Base-by-base conservation (phyloP, 2,797 vertebrate species). In the Schizopygopsis pylzovi region DNA sequence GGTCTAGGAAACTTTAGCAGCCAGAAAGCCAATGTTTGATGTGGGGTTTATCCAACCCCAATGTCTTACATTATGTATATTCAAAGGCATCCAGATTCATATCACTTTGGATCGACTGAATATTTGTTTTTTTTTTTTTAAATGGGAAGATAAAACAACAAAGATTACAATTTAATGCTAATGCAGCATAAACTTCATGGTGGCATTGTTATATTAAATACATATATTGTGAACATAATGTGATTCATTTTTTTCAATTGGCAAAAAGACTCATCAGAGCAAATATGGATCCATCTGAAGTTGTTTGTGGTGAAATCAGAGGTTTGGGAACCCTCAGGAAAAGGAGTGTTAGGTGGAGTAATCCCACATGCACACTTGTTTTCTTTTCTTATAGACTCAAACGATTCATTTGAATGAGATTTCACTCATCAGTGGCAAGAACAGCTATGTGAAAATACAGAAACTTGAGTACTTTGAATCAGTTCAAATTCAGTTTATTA, bases 161-260 rank as follows among this genome's bases (percentile, higher is more conserved):
- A 37, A 67, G 28, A 67, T 33, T 33, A 33, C 33, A 33, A 33
- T 33, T 65, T 65, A 39, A 39, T 76, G 43, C 8, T 28, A 84
- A 84, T 4, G 10, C n/a, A 80, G 25, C 54, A 37, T 52, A 70
- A 49, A 70, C n/a, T n/a, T 63, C 16, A 72, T 11, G 82, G 89
- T 89, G 45, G 79, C 85, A 87, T 86, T 81, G 81, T 59, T 80
- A 88, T 88, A 54, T 79, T 86, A 73, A 87, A 82, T 83, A 43
- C 10, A 8, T 63, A 22, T 72, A 18, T 59, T 82, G 16, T 33
- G 16, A 59, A 45, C 10, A 15, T 45, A 45, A 72, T 22, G 25
- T 3, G 10, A 28, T 54, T 20, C 2, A 18, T 75, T 52, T 15
- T n/a, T 63, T 68, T 82, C 78, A 22, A 47, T 81, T 49, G 76